Evolutionary conservation across 2,888 invertebrate genomes (phyloP), one percentile per base, ranked within the genome.

Genomic region (Eristalinus aeneus): DNA sequence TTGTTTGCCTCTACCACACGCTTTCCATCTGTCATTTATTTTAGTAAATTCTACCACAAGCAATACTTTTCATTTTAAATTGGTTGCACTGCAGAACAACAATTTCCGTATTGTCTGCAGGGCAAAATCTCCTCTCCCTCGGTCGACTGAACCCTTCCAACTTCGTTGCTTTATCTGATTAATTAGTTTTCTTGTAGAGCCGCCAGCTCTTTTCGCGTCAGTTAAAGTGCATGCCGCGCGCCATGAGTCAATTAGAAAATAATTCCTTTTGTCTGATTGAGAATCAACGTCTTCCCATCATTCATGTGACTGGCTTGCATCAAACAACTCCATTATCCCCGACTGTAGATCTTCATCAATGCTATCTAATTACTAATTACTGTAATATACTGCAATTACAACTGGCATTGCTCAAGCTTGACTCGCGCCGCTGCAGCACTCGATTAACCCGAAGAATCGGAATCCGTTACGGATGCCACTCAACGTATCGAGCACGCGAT

Each of bases 281-380:
- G 46, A 16, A 5, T n/a, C 46, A 6, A 4, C 46, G 16, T 67
- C 63, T 73, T 34, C 22, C 32, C 65, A n/a, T 23, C 56, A 67
- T 3, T 75, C 65, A 27, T 46, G 22, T 27, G 12, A 60, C 46
- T 22, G 22, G 10, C 11, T 23, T 11, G 0, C 46, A 46, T 68
- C 46, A 61, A 67, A 34, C 60, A 32, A 32, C 67, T 32, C 16
- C 60, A 61, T 75, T 53, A 23, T 68, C 53, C 31, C 32, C 22
- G n/a, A 54, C 32, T 68, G 6, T 60, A 16, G 46, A 46, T 46
- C 46, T 16, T 2, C 46, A 46, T 36, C 39, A 60, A 22, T 16
- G 36, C 61, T 76, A 83, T 84, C 61, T 71, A 54, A 71, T 79
- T 79, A 32, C 71, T 79, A 67, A 84, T 84, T 79, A 67, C 34